phyloP scores from a whole-genome alignment of 2,888 invertebrate species.

The Noctua janthe region DNA sequence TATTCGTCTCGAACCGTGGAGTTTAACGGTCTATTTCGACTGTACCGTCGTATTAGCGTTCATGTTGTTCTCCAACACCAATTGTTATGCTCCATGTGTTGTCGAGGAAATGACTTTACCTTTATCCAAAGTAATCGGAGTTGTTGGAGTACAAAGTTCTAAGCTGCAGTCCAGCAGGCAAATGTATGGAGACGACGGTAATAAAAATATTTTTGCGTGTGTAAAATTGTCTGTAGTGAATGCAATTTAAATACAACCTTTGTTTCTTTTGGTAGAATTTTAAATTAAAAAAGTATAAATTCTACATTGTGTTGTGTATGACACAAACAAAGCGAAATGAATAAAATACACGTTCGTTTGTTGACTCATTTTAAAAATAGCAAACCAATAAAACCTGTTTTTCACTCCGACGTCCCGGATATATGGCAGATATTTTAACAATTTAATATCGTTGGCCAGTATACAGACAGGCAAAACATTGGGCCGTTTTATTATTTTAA shows the following conservation, averaged over 20 bases:
- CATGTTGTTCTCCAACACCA: slow-evolving; percentile 72
- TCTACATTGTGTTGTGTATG: slow-evolving; percentile 26
- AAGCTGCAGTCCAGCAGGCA: slow-evolving; percentile 42
- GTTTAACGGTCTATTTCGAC: slow-evolving; percentile 83
- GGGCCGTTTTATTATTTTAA: slow-evolving; percentile 86
- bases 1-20: slow-evolving; percentile 81
- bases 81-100: slow-evolving; percentile 63
- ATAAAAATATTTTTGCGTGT: slow-evolving; percentile 28
- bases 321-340: slow-evolving; percentile 28
- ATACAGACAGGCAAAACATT: slow-evolving; percentile 72
- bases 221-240: neutral
- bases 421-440: slow-evolving; percentile 77
- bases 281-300: slow-evolving; percentile 27
- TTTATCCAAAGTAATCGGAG: slow-evolving; percentile 37
- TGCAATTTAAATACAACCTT: neutral
- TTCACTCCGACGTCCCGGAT: slow-evolving; percentile 56
- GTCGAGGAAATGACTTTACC: slow-evolving; percentile 54
- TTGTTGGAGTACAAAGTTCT: slow-evolving; percentile 22
- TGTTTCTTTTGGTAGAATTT: neutral
- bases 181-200: slow-evolving; percentile 30
- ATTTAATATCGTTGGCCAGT: slow-evolving; percentile 68
- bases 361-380: slow-evolving; percentile 59
- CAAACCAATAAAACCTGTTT: slow-evolving; percentile 58
- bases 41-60: slow-evolving; percentile 71
- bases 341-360: slow-evolving; percentile 47